A percentile compares a stretch with the other conserved stretches of the same genome.
These are phyloP conservation scores for Xyrauchen texanus DNA, from an alignment of 2,113 vertebrate genomes.

Conservation along the genomic window DNA sequence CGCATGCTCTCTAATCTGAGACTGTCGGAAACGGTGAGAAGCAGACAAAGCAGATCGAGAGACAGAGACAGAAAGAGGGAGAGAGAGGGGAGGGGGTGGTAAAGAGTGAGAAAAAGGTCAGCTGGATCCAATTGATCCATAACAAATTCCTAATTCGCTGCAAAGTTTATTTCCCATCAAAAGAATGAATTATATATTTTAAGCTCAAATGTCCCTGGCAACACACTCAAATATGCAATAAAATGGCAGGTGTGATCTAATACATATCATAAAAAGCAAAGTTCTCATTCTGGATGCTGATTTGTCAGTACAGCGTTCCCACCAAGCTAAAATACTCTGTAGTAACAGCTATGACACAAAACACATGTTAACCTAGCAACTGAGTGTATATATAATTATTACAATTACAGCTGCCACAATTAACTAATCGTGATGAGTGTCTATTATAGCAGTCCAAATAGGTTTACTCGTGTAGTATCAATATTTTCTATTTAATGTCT, in stretches of 20 bases:
- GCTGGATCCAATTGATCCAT: slow-evolving; percentile 32
- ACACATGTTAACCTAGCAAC: neutral
- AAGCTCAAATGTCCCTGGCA: neutral
- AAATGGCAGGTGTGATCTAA: neutral
- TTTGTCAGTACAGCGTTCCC: neutral
- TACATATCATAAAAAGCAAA: neutral
- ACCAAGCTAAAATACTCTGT: neutral
- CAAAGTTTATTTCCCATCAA: slow-evolving; percentile 27
- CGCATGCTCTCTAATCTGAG: slow-evolving; percentile 64
- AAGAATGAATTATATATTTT: slow-evolving; percentile 28
- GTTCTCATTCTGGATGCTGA: neutral
- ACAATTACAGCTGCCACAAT: too few relatives aligned
- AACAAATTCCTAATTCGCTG: slow-evolving; percentile 24
- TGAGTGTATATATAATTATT: too few relatives aligned
- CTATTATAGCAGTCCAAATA: too few relatives aligned
- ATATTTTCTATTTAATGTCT: neutral
- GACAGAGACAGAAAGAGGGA: slow-evolving; percentile 1
- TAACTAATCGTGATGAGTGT: too few relatives aligned
- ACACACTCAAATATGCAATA: slow-evolving; percentile 17
- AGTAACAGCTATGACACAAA: neutral
- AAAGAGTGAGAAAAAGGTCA: slow-evolving; percentile 26
- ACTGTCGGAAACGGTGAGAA: slow-evolving; percentile 56
- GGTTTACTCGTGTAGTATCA: too few relatives aligned
- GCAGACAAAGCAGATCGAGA: slow-evolving; percentile 30
- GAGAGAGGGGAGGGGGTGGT: too few relatives aligned